Percentiles rank a stretch among this genome's conserved stretches.
These are phyloP conservation scores for Camelus bactrianus DNA, from an alignment of 2,113 vertebrate genomes.

Conservation along the genomic window DNA sequence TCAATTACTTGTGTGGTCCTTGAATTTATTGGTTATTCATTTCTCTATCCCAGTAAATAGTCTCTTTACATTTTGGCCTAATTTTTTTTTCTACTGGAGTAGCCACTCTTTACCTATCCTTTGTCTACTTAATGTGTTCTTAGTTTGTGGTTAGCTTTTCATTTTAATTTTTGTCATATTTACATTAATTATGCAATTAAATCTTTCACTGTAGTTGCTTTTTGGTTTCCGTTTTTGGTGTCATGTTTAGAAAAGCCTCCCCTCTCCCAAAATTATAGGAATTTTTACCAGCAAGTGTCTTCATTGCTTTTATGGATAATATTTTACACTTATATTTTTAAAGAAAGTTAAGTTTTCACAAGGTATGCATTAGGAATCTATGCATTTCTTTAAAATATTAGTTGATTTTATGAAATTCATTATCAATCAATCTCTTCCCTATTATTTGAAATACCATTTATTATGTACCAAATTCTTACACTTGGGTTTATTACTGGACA, in stretches of 20 bases:
- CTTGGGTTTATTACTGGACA: background rate
- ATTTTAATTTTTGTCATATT: background rate
- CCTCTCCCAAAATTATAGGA: background rate
- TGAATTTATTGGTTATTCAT: background rate
- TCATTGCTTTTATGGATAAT: background rate
- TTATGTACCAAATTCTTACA: background rate
- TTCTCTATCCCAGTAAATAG: background rate
- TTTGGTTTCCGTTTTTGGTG: background rate
- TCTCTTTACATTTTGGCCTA: background rate
- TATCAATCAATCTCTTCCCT: background rate
- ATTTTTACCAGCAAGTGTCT: background rate
- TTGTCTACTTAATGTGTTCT: background rate
- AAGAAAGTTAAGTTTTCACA: conserved; percentile 18
- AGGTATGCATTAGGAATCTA: background rate
- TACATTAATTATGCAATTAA: background rate
- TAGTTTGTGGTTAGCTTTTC: background rate
- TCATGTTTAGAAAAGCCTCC: background rate
- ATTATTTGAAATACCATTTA: background rate
- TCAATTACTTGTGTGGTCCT: background rate
- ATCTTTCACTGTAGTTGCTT: background rate
- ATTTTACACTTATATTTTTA: background rate
- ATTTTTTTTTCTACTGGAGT: background rate
- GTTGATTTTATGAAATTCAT: background rate
- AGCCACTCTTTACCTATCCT: background rate
- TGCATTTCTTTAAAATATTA: background rate